Base-by-base conservation (phyloP, 2,113 vertebrate species). In the Hystrix brachyura region DNA sequence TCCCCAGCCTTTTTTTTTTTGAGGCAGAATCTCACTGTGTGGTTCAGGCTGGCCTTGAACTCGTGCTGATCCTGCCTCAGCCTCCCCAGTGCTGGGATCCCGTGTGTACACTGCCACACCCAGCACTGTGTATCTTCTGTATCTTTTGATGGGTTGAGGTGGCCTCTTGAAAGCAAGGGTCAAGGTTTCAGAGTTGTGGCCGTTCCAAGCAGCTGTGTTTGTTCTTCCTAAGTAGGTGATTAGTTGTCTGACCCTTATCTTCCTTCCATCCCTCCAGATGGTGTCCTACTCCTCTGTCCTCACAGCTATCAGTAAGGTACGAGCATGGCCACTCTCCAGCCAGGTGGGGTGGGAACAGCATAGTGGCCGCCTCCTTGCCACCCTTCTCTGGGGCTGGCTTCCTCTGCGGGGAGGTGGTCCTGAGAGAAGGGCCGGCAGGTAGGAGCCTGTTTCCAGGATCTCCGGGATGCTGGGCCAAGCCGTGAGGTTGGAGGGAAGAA, bases 261-360 rank as follows among this genome's bases (percentile, higher is more conserved):
- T 25, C 82, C 79, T 69, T 94, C 87, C 17, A 95, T 92, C 71
- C 2, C 87, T 96, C 21, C 95, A 99, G 99, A 99, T 99, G 99
- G 99, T 99, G 98, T 99, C 99, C 32, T 99, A 99, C 97, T 99
- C 99, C 92, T 99, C 99, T 23, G 99, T 99, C 38, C 99, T 99
- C 96, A 99, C 98, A 59, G 99, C 99, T 94, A 99, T 99, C 98
- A 99, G 99, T 97, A 99, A 99, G 99, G 99, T 99, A 98, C 19
- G 90, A 91, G 95, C 62, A 0, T 15, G 83, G 64, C 69, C 53
- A 62, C 87, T 15, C 55, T 57, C 12, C 8, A 57, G 55, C 55
- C 12, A 14, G 55, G 55, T 13, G 55, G 55, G 55, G 55, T 57
- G 55, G 55, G 55, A 11, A 2, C 38, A 38, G 38, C 38, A 38